Percentiles rank a stretch among this genome's conserved stretches.
phyloP scores from a whole-genome alignment of 2,888 invertebrate genomes.

The Mylabris sibirica region DNA sequence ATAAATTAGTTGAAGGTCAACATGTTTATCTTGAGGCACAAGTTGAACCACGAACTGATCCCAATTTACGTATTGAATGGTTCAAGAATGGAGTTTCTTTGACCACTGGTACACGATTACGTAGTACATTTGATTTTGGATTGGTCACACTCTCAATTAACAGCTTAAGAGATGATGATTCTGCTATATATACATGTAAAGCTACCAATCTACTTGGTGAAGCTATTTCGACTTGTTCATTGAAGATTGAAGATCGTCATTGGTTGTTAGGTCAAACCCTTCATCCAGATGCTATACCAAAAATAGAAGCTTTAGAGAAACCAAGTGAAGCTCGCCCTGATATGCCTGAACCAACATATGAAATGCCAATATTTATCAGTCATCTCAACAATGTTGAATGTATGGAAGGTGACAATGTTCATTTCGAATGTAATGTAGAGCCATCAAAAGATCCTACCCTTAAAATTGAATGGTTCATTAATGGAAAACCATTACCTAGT shows the following conservation, averaged over 20 bases:
- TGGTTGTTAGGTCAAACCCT: slow-evolving; percentile 88
- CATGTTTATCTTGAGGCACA: slow-evolving; percentile 88
- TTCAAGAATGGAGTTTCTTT: slow-evolving; percentile 89
- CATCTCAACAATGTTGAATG: slow-evolving; percentile 91
- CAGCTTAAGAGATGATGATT: slow-evolving; percentile 87
- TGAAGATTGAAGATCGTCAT: slow-evolving; percentile 88
- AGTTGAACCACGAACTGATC: slow-evolving; percentile 89
- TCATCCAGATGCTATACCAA: slow-evolving; percentile 87
- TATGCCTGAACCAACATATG: slow-evolving; percentile 79
- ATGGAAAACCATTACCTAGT: slow-evolving; percentile 86
- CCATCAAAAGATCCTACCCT: slow-evolving; percentile 91
- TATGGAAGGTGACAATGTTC: slow-evolving; percentile 85
- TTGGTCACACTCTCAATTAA: slow-evolving; percentile 91
- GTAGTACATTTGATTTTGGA: slow-evolving; percentile 96
- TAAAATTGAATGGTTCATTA: slow-evolving; percentile 93
- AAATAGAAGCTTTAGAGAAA: slow-evolving; percentile 86
- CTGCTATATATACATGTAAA: slow-evolving; percentile 94
- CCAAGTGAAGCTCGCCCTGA: slow-evolving; percentile 74
- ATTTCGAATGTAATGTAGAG: slow-evolving; percentile 92
- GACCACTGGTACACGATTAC: slow-evolving; percentile 86
- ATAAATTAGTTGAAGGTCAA: slow-evolving; percentile 85
- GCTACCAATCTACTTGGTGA: slow-evolving; percentile 93
- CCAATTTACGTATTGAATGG: slow-evolving; percentile 88
- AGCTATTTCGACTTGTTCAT: slow-evolving; percentile 89
- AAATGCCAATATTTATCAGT: slow-evolving; percentile 87